phyloP scores from a whole-genome alignment of 1,140 invertebrate genomes.

The Magallana gigas region DNA sequence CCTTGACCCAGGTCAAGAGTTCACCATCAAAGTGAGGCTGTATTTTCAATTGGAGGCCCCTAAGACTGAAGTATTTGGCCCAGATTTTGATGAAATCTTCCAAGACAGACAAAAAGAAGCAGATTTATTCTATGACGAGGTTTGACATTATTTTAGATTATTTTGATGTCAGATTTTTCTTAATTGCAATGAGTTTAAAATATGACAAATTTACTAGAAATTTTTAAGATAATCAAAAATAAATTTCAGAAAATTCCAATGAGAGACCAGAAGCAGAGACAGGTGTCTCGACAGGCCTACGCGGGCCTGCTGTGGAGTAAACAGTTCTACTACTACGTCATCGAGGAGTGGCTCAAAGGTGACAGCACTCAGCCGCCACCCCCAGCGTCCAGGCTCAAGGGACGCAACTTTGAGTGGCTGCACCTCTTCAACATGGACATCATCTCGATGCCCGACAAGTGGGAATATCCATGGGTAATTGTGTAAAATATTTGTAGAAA shows the following conservation, averaged over 20 bases:
- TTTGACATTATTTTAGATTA: background rate
- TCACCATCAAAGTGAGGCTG: slow-evolving; percentile 69
- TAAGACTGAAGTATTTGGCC: slow-evolving; percentile 49
- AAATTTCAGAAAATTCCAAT: slow-evolving; percentile 67
- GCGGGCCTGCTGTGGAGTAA: slow-evolving; percentile 80
- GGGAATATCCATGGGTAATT: slow-evolving; percentile 81
- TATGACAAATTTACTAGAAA: too few relatives aligned
- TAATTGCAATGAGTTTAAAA: too few relatives aligned
- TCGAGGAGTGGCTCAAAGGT: slow-evolving; percentile 76
- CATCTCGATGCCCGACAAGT: slow-evolving; percentile 80
- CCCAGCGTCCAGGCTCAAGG: slow-evolving; percentile 58
- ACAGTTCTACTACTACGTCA: slow-evolving; percentile 80
- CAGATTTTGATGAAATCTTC: slow-evolving; percentile 73
- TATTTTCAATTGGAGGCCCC: slow-evolving; percentile 63
- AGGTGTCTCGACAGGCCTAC: slow-evolving; percentile 77
- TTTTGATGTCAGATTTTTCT: too few relatives aligned
- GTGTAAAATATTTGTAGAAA: background rate
- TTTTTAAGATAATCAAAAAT: background rate
- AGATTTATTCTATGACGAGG: slow-evolving; percentile 74
- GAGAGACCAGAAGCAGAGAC: slow-evolving; percentile 60
- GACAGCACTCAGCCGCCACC: slow-evolving; percentile 72
- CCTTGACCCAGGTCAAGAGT: slow-evolving; percentile 69
- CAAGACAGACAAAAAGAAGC: slow-evolving; percentile 71
- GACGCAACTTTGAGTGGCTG: slow-evolving; percentile 77
- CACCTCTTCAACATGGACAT: slow-evolving; percentile 79